Evolutionary conservation across 2,113 vertebrate genomes (phyloP).

Genomic region (Anthoscopus minutus): DNA sequence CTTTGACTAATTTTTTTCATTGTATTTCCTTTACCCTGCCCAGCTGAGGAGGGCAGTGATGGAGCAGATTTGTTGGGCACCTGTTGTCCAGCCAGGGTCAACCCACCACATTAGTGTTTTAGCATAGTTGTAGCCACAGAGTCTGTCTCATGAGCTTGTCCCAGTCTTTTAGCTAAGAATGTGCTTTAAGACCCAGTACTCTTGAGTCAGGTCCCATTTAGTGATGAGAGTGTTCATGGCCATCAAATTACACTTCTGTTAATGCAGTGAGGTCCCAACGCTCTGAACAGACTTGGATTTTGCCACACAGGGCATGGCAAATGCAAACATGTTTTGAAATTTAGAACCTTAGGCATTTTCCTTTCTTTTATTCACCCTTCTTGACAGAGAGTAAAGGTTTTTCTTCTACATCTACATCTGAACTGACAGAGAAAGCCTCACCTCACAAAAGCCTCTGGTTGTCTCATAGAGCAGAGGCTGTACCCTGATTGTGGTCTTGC

Average conservation of each 20-base stretch:
- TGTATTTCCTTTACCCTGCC: background rate
- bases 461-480: background rate
- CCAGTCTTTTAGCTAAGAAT: background rate
- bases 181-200: background rate
- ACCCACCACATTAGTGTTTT: background rate
- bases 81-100: too few species aligned
- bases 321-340: background rate
- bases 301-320: background rate
- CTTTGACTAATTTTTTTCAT: background rate
- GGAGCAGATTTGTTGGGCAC: background rate
- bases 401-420: background rate
- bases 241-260: background rate
- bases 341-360: background rate
- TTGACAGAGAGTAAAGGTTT: background rate
- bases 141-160: background rate
- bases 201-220: background rate
- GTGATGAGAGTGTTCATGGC: background rate
- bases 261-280: background rate
- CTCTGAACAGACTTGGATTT: background rate
- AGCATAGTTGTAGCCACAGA: accelerated
- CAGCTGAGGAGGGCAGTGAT: background rate
- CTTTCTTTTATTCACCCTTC: background rate
- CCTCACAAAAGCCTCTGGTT: background rate
- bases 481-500: background rate
- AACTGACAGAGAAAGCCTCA: background rate